Conservation (phyloP, 2,113 vertebrate species). For the Taurulus bubalis region DNA sequence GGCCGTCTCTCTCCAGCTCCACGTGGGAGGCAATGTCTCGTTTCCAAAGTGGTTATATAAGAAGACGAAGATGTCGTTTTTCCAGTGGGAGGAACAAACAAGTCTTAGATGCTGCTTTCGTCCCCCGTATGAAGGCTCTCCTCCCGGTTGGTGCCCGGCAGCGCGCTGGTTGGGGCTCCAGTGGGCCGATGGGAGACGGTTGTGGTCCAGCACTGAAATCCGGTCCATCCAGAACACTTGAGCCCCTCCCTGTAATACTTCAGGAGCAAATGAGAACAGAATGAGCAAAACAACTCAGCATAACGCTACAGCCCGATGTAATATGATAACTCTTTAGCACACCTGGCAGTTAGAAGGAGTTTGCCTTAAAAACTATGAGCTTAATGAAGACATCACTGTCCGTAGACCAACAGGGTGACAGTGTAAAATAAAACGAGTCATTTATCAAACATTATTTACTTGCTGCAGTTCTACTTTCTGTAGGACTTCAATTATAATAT, state of each 20-base stretch:
- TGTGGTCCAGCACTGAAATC: conserved; percentile 73
- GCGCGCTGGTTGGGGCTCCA: conserved; percentile 40
- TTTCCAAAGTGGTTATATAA: conserved; percentile 58
- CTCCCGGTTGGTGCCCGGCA: conserved; percentile 35
- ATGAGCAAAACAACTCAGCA: not conserved
- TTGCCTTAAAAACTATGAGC: not conserved
- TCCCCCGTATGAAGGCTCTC: conserved; percentile 6
- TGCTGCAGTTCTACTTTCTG: not conserved
- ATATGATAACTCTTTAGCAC: not conserved
- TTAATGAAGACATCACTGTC: too few relatives aligned
- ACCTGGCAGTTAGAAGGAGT: not conserved
- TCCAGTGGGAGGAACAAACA: not conserved
- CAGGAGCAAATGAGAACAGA: not conserved
- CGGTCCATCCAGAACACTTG: conserved; percentile 53
- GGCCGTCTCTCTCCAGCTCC: not conserved
- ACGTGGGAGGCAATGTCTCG: conserved; percentile 1
- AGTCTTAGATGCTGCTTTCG: not conserved
- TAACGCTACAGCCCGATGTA: not conserved
- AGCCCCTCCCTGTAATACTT: conserved; percentile 52
- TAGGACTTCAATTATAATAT: not conserved
- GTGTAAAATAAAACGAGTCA: not conserved
- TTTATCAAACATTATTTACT: not conserved
- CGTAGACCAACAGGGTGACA: not conserved
- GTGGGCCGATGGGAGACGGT: conserved; percentile 67
- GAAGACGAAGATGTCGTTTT: not conserved